A percentile compares a stretch with the other conserved stretches of the same genome.
Evolutionary conservation across 2,113 vertebrate genomes (phyloP).

Genomic region (Cryptotis parvus): DNA sequence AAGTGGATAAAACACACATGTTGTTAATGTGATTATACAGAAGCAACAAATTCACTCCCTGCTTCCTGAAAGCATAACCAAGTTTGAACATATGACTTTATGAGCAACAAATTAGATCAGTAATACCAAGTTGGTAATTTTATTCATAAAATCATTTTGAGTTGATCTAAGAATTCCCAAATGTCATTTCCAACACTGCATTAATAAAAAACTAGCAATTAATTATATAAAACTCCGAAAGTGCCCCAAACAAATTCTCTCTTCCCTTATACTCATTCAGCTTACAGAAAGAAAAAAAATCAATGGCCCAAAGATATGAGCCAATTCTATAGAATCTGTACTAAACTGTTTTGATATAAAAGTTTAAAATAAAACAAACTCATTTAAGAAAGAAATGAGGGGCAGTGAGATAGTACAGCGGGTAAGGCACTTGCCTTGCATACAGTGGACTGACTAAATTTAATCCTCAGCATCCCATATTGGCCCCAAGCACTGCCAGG

Average conservation of each 20-base stretch:
- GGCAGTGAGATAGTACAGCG: too few relatives aligned
- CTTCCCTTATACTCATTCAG: not conserved
- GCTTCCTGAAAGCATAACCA: not conserved
- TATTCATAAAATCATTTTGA: constrained; percentile 6
- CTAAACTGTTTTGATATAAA: not conserved
- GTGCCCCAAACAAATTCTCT: not conserved
- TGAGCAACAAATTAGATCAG: not conserved
- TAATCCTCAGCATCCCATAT: too few relatives aligned
- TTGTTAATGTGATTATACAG: not conserved
- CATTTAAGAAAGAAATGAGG: not conserved
- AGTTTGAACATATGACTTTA: constrained; percentile 45
- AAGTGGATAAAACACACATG: not conserved
- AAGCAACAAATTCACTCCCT: not conserved
- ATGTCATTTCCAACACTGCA: not conserved
- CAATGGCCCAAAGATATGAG: not conserved
- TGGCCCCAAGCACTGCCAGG: too few relatives aligned
- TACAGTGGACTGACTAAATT: too few relatives aligned
- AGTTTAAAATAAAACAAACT: not conserved
- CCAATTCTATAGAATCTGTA: not conserved
- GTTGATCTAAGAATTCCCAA: not conserved
- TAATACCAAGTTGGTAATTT: not conserved
- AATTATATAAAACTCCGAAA: not conserved
- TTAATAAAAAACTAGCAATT: not conserved
- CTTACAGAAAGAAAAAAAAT: not conserved
- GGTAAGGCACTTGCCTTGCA: too few relatives aligned